Conservation (phyloP, 92 coral and sea anemone genomes). For the Isaurus tuberculatus region DNA sequence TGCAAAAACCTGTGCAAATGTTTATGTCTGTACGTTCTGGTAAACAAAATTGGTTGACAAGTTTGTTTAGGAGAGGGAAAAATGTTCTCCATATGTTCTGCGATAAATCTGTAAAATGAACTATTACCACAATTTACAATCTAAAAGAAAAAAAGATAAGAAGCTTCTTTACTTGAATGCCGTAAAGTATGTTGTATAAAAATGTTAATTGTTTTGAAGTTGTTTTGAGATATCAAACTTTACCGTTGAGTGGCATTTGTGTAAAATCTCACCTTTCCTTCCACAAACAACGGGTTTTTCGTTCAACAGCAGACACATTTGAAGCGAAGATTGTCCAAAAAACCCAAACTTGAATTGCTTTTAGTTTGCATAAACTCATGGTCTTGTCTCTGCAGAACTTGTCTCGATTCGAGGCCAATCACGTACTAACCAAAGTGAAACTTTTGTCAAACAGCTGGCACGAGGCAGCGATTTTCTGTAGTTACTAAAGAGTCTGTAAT, state of each 20-base stretch:
- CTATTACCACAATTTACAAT: background rate
- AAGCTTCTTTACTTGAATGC: background rate
- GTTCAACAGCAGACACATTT: background rate
- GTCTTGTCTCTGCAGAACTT: slow-evolving; percentile 10
- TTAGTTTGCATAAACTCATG: slow-evolving; percentile 8
- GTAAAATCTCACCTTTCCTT: slow-evolving; percentile 21
- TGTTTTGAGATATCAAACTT: slow-evolving; percentile 3
- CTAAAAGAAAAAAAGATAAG: background rate
- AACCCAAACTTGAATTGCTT: slow-evolving; percentile 13
- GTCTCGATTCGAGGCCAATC: slow-evolving; percentile 14
- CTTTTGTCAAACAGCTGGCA: slow-evolving; percentile 57
- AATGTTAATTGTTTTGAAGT: background rate
- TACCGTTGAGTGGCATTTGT: background rate
- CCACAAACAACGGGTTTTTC: slow-evolving; percentile 10
- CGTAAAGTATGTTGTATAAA: background rate
- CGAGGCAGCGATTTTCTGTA: slow-evolving; percentile 63
- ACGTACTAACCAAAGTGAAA: slow-evolving; percentile 30
- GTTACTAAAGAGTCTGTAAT: slow-evolving; percentile 17
- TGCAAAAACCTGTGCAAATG: background rate
- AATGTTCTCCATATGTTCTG: background rate
- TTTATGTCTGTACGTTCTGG: background rate
- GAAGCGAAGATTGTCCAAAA: background rate
- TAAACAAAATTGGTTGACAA: slow-evolving; percentile 16
- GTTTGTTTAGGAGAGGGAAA: background rate
- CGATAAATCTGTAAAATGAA: background rate